These are phyloP conservation scores for Brachymystax lenok DNA, from an alignment of 2,797 vertebrate species.

Conservation along the genomic window DNA sequence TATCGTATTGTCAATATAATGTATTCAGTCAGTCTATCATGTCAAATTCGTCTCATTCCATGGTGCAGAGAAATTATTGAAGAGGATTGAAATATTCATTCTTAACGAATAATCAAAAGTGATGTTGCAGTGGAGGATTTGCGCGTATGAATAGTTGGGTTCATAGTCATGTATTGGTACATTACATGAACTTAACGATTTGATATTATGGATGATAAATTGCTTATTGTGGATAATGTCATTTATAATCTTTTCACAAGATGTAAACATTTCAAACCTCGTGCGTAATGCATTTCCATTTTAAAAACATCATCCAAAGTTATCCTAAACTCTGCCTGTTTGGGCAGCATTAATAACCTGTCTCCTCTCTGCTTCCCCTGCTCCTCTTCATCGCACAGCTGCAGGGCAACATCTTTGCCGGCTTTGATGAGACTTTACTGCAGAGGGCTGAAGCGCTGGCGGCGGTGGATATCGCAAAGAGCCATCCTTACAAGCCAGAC, in stretches of 20 bases:
- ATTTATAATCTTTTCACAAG: not conserved
- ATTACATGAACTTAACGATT: too few relatives aligned
- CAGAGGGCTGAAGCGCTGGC: conserved; percentile 90
- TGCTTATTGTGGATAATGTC: not conserved
- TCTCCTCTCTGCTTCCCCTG: not conserved
- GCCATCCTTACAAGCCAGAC: conserved; percentile 90
- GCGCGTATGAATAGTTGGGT: too few relatives aligned
- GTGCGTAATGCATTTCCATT: not conserved
- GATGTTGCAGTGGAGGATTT: conserved; percentile 16
- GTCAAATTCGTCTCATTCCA: conserved; percentile 51
- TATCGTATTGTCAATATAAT: conserved; percentile 42
- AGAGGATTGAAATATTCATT: conserved; percentile 72
- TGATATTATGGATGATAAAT: too few relatives aligned
- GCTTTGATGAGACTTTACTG: conserved; percentile 89
- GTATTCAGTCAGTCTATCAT: conserved; percentile 38
- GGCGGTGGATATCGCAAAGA: conserved; percentile 90
- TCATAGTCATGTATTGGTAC: too few relatives aligned
- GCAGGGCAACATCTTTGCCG: conserved; percentile 91
- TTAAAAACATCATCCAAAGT: not conserved
- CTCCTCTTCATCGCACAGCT: conserved; percentile 58
- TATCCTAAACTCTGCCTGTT: not conserved
- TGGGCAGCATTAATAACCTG: not conserved
- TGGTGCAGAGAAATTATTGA: conserved; percentile 68
- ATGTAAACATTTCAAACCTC: not conserved
- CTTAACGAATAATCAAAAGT: conserved; percentile 56